phyloP scores from a whole-genome alignment of 1,140 invertebrate species.

The Procambarus clarkii region DNA sequence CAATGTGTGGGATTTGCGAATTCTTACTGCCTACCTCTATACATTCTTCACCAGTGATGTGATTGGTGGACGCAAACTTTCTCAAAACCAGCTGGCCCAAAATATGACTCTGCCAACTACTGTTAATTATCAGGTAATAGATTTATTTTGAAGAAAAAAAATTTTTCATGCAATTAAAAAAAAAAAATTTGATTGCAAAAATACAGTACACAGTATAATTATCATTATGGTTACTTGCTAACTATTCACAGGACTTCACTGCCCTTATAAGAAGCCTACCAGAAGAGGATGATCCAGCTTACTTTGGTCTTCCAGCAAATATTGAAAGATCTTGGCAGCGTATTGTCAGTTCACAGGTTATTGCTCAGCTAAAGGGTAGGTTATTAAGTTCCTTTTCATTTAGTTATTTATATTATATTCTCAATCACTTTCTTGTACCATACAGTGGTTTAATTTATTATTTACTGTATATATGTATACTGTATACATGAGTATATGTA shows the following conservation, averaged over 20 bases:
- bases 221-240: background rate
- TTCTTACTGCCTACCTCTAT: conserved; percentile 85
- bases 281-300: conserved; percentile 82
- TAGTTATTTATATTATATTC: background rate
- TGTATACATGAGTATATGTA: too few relatives aligned
- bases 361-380: conserved; percentile 80
- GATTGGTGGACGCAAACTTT: conserved; percentile 77
- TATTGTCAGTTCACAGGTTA: conserved; percentile 81
- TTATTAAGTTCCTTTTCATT: conserved; percentile 1
- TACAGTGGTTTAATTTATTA: background rate
- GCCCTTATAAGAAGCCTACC: conserved; percentile 81
- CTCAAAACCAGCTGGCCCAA: conserved; percentile 79
- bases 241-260: conserved; percentile 79
- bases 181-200: too few relatives aligned
- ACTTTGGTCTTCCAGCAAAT: conserved; percentile 89
- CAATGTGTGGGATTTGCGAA: conserved; percentile 85
- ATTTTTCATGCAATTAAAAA: too few relatives aligned
- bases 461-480: too few relatives aligned
- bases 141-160: too few relatives aligned
- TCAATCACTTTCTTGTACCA: background rate
- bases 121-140: conserved; percentile 75
- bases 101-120: conserved; percentile 78
- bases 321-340: conserved; percentile 87
- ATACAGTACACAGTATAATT: too few relatives aligned
- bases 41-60: conserved; percentile 82